Percentiles rank a stretch among this genome's conserved stretches.
These are phyloP conservation scores for Conomelus anceps DNA, from an alignment of 2,888 invertebrate genomes.

Conservation along the genomic window DNA sequence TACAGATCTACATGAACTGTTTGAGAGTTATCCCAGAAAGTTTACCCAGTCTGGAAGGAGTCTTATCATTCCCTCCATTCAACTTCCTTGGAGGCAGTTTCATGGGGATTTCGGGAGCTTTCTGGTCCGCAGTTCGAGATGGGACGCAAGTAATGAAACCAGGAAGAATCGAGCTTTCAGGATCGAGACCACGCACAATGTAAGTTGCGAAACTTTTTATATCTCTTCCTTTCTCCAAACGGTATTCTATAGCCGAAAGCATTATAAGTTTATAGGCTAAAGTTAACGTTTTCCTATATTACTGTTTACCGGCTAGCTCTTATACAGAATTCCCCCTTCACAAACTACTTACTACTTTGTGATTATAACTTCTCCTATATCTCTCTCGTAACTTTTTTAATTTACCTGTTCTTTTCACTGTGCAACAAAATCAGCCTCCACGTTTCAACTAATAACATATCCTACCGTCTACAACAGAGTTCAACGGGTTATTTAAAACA, in stretches of 20 bases:
- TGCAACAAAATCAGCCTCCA: background rate
- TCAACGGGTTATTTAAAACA: background rate
- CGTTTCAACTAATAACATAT: background rate
- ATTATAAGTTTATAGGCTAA: background rate
- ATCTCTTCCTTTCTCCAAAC: background rate
- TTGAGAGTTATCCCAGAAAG: background rate
- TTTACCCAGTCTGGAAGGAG: background rate
- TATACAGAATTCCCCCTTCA: background rate
- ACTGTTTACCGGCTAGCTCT: background rate
- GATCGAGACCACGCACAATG: background rate
- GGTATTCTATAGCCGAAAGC: background rate
- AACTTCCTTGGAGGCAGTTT: background rate
- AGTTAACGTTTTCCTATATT: background rate
- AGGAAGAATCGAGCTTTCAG: background rate
- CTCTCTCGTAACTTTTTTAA: background rate
- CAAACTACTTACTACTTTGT: background rate
- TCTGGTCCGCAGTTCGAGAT: background rate
- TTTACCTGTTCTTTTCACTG: background rate
- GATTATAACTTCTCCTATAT: background rate
- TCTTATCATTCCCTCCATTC: background rate
- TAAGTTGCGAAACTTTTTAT: background rate
- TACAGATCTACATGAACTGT: background rate
- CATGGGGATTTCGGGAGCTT: background rate
- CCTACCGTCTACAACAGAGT: background rate
- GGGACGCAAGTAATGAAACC: background rate